These are phyloP conservation scores for Diachasma alloeum DNA, from an alignment of 1,140 invertebrate species.

Conservation along the genomic window DNA sequence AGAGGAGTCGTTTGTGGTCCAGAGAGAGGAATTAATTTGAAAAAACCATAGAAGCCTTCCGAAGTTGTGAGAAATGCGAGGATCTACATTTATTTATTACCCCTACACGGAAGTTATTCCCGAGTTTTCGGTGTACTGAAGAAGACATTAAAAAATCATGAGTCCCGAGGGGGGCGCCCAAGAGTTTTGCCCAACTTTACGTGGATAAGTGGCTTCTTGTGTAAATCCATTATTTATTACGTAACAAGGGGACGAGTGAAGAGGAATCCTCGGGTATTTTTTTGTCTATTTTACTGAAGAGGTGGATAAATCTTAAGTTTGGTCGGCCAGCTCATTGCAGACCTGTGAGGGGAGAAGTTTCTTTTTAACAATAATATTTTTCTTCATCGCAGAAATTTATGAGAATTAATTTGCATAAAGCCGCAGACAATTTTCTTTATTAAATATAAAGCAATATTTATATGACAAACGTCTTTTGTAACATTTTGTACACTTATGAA, in stretches of 20 bases:
- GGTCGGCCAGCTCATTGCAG: background rate
- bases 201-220: slow-evolving; percentile 6
- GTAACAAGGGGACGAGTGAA: background rate
- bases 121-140: background rate
- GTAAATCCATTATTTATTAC: slow-evolving; percentile 13
- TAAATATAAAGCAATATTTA: too few species aligned
- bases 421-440: too few species aligned
- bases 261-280: background rate
- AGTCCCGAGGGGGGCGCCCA: background rate
- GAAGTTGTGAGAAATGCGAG: background rate
- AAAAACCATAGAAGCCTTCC: background rate
- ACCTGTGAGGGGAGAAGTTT: background rate
- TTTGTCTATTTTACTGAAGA: background rate
- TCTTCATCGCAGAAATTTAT: background rate
- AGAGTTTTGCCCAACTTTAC: too few species aligned
- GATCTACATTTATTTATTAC: background rate
- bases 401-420: background rate
- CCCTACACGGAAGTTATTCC: background rate
- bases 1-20: too few species aligned
- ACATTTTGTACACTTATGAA: too few species aligned
- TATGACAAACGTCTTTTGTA: too few species aligned
- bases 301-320: background rate
- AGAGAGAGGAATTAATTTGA: too few species aligned
- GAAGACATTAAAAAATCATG: background rate
- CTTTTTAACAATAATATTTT: background rate